Evolutionary conservation across 2,888 invertebrate species (phyloP).

Genomic region (Cataglyphis rosenhaueri): DNA sequence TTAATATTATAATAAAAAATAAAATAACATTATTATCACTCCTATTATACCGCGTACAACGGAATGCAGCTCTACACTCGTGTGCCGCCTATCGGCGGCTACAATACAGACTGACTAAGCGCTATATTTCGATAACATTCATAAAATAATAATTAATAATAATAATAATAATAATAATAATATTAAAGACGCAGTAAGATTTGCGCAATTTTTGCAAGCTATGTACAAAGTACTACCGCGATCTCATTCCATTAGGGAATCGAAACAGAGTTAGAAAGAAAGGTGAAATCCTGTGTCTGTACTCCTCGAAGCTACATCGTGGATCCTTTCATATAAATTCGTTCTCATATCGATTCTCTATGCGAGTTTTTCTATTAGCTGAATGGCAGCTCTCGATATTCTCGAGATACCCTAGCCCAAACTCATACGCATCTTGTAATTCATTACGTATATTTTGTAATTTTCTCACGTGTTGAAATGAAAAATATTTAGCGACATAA

Average conservation of each 20-base stretch:
- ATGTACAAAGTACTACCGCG: constrained; percentile 85
- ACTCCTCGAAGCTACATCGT: constrained; percentile 46
- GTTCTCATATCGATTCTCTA: background rate
- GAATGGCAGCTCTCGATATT: constrained; percentile 57
- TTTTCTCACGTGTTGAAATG: constrained; percentile 22
- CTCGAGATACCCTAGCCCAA: constrained; percentile 61
- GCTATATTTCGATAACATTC: constrained; percentile 73
- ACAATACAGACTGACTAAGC: constrained; percentile 74
- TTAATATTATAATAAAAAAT: constrained; percentile 71
- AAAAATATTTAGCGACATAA: constrained; percentile 4
- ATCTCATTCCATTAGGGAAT: constrained; percentile 76
- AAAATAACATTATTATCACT: constrained; percentile 83
- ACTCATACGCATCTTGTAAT: background rate
- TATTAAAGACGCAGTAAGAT: constrained; percentile 72
- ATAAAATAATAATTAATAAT: constrained; percentile 78
- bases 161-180: constrained; percentile 79
- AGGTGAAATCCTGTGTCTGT: constrained; percentile 31
- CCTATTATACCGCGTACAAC: constrained; percentile 82
- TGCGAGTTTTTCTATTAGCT: constrained; percentile 24
- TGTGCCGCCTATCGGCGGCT: constrained; percentile 64
- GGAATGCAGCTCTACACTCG: constrained; percentile 73
- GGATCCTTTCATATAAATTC: background rate
- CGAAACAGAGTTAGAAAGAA: constrained; percentile 19
- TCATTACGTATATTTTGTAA: constrained; percentile 7
- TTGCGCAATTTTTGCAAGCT: constrained; percentile 73